Evolutionary conservation across 2,113 vertebrate genomes (phyloP).

Genomic region (Anhinga rufa): DNA sequence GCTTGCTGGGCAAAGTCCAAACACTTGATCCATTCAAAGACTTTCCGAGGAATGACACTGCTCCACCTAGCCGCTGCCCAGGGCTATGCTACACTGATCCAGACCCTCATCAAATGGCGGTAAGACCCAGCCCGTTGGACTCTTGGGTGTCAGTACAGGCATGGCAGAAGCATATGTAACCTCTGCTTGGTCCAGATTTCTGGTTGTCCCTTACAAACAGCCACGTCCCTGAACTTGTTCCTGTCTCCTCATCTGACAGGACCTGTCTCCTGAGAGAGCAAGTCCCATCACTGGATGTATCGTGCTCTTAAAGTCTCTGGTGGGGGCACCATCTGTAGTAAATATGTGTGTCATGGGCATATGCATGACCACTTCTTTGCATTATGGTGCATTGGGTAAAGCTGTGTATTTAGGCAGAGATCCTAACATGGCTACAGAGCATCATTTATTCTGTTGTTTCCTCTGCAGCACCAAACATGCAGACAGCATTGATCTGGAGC

Average conservation of each 20-base stretch:
- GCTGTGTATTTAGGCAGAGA: not conserved
- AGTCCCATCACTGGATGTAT: not conserved
- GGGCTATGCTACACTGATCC: constrained; percentile 97
- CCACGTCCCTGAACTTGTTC: not conserved
- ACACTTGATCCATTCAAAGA: constrained; percentile 98
- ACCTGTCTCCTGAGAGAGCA: not conserved
- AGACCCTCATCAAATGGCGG: constrained; percentile 99
- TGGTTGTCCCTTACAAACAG: not conserved
- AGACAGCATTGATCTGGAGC: constrained; percentile 95
- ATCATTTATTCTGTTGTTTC: not conserved
- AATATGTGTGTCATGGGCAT: not conserved
- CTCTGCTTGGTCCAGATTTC: not conserved
- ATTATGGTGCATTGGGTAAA: not conserved
- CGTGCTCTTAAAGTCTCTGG: not conserved
- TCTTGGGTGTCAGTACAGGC: not conserved
- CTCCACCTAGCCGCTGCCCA: constrained; percentile 95
- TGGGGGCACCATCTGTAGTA: not conserved
- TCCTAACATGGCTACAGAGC: not conserved
- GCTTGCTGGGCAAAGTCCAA: constrained; percentile 99
- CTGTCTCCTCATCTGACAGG: not conserved
- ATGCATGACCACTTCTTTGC: not conserved
- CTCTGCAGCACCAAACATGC: constrained; percentile 89
- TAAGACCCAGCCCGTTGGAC: constrained; percentile 62
- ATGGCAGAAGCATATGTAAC: not conserved
- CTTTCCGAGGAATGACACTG: constrained; percentile 97